A percentile compares a stretch with the other conserved stretches of the same genome.
phyloP scores from a whole-genome alignment of 2,113 vertebrate genomes.

The Anoplopoma fimbria region DNA sequence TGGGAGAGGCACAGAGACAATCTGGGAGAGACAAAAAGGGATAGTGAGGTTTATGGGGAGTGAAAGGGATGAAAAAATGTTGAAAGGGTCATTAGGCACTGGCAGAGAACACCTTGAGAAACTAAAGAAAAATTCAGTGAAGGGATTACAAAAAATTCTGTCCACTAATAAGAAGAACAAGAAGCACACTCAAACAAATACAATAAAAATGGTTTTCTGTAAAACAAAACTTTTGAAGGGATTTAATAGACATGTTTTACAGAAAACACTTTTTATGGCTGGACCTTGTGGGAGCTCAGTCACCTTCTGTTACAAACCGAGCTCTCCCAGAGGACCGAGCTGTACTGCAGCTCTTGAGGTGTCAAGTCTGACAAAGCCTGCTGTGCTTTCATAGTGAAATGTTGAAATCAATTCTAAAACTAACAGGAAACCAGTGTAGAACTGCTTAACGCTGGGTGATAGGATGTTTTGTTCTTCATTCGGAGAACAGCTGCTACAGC shows the following conservation, averaged over 20 bases:
- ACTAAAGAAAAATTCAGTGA: constrained; percentile 13
- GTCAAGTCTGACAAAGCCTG: constrained; percentile 42
- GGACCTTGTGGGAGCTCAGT: neutral
- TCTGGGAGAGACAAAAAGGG: constrained; percentile 68
- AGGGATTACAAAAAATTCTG: constrained; percentile 2
- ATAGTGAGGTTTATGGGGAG: constrained; percentile 55
- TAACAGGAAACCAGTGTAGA: constrained; percentile 2
- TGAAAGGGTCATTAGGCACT: constrained; percentile 49
- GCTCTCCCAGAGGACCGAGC: constrained; percentile 3
- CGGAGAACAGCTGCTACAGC: neutral
- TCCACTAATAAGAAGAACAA: neutral
- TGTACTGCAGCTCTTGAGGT: constrained; percentile 30
- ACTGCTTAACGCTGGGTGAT: neutral
- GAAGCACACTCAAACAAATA: neutral
- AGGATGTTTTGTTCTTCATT: constrained; percentile 16
- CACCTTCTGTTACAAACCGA: constrained; percentile 3
- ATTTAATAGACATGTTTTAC: constrained; percentile 27
- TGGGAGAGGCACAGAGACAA: constrained; percentile 78
- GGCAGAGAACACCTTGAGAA: constrained; percentile 37
- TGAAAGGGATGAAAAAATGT: constrained; percentile 54
- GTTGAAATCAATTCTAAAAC: constrained; percentile 31
- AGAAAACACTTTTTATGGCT: neutral
- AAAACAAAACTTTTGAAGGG: neutral
- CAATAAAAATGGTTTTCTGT: neutral
- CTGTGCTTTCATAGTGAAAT: constrained; percentile 35